phyloP scores from a whole-genome alignment of 2,113 vertebrate genomes.

The Varanus salvator region DNA sequence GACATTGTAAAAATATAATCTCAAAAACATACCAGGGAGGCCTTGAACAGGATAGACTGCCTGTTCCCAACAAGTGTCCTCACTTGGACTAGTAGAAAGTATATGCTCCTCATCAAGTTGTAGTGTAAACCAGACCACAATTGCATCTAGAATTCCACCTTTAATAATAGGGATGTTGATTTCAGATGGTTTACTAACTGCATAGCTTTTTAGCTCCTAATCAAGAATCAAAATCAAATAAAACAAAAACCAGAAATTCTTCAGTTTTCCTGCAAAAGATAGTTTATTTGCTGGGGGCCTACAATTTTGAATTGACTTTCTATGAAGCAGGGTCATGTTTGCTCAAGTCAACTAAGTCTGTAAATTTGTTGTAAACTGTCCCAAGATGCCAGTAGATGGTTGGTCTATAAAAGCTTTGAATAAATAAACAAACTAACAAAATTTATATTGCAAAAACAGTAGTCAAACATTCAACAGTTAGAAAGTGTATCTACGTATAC shows the following conservation, averaged over 20 bases:
- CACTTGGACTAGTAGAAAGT: conserved; percentile 91
- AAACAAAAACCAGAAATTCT: neutral
- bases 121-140: conserved; percentile 96
- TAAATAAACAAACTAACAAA: neutral
- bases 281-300: neutral
- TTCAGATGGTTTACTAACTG: conserved; percentile 78
- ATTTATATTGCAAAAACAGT: neutral
- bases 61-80: conserved; percentile 98
- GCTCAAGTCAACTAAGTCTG: neutral
- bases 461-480: neutral
- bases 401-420: too few relatives aligned
- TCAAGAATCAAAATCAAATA: conserved; percentile 21
- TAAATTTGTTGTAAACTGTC: too few relatives aligned
- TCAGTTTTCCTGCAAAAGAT: neutral
- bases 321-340: neutral
- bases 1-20: conserved; percentile 12
- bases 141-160: conserved; percentile 87
- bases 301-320: neutral
- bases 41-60: conserved; percentile 93
- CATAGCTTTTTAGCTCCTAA: conserved; percentile 92
- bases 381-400: too few relatives aligned
- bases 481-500: neutral
- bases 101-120: conserved; percentile 90
- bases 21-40: conserved; percentile 76
- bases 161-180: conserved; percentile 78